Conservation (phyloP, 2,113 vertebrate genomes). For the human (Homo sapiens) region DNA sequence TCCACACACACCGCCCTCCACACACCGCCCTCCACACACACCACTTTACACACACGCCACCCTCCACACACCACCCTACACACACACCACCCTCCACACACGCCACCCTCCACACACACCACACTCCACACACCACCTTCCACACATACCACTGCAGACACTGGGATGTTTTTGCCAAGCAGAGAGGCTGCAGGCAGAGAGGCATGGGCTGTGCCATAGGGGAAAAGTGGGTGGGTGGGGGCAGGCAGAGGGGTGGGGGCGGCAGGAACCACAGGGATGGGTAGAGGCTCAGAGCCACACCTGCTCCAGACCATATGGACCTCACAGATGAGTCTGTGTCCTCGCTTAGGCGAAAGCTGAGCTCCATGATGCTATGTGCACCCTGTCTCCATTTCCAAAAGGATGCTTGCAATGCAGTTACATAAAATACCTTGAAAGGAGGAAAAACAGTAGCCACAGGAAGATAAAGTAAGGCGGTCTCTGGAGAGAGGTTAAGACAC, state of each 20-base stretch:
- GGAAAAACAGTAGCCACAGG: neutral
- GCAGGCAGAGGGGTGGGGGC: no score
- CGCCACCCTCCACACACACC: no score
- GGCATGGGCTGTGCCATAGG: neutral
- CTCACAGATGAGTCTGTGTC: neutral
- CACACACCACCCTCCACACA: no score
- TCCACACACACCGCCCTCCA: neutral
- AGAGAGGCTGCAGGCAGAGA: neutral
- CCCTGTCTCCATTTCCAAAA: neutral
- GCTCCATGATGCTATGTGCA: neutral
- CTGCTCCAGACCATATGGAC: neutral
- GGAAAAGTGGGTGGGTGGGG: no score
- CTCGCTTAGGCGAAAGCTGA: neutral
- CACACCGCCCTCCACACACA: neutral
- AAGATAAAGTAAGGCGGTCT: fast-evolving
- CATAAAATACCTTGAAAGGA: neutral
- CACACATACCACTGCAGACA: neutral
- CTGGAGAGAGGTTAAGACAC: fast-evolving
- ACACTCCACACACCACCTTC: neutral
- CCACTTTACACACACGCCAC: no score
- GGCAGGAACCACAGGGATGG: neutral
- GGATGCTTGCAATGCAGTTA: neutral
- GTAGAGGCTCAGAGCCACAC: neutral
- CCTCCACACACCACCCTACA: neutral
- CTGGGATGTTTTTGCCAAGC: fast-evolving